phyloP scores from a whole-genome alignment of 1,140 invertebrate genomes.

The Hermetia illucens region DNA sequence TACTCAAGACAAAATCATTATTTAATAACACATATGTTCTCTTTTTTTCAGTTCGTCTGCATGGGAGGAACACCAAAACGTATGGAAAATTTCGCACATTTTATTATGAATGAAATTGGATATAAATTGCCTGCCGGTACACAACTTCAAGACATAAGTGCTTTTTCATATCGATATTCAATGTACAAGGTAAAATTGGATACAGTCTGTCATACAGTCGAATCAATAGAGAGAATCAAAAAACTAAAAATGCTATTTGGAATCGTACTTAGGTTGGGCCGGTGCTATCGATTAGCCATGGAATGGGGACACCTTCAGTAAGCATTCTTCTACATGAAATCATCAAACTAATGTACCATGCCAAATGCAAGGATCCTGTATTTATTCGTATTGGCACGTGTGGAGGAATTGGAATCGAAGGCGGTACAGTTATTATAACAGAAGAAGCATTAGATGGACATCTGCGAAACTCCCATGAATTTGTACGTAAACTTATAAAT shows the following conservation, averaged over 20 bases:
- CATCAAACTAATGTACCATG: slow-evolving; percentile 87
- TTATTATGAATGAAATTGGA: slow-evolving; percentile 80
- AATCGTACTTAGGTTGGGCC: slow-evolving; percentile 12
- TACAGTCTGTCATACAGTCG: slow-evolving; percentile 56
- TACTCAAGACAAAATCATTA: too few species aligned
- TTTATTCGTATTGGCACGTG: slow-evolving; percentile 90
- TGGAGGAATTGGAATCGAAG: slow-evolving; percentile 80
- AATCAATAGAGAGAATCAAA: too few species aligned
- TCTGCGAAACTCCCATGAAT: slow-evolving; percentile 50
- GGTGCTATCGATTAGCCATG: slow-evolving; percentile 50
- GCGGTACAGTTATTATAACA: slow-evolving; percentile 77
- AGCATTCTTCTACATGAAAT: slow-evolving; percentile 86
- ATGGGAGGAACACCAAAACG: slow-evolving; percentile 93
- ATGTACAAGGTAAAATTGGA: slow-evolving; percentile 99
- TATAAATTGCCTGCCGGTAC: slow-evolving; percentile 80
- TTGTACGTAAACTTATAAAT: slow-evolving; percentile 44
- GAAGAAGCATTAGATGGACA: slow-evolving; percentile 75
- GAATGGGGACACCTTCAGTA: slow-evolving; percentile 87
- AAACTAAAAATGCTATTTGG: not conserved
- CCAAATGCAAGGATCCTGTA: slow-evolving; percentile 69
- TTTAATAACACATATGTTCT: too few species aligned
- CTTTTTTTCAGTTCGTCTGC: slow-evolving; percentile 75
- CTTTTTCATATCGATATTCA: slow-evolving; percentile 84
- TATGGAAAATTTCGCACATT: slow-evolving; percentile 86
- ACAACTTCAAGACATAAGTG: slow-evolving; percentile 75